Evolutionary conservation across 2,797 vertebrate genomes (phyloP).

Genomic region (Arrhamphus sclerolepis): DNA sequence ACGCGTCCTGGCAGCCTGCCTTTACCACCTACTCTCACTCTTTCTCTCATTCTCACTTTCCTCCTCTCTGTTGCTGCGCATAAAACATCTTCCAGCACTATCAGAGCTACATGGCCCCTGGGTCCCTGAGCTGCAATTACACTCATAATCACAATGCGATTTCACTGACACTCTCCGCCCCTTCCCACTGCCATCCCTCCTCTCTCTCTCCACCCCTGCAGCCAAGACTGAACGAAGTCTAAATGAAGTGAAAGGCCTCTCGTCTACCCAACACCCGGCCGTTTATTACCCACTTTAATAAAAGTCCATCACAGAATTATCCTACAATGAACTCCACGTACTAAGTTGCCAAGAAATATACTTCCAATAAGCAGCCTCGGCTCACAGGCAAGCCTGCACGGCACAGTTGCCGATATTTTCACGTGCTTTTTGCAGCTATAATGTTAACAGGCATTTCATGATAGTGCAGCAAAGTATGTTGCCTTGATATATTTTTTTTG

Average conservation of each 20-base stretch:
- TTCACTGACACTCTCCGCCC: constrained; percentile 84
- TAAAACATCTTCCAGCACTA: constrained; percentile 89
- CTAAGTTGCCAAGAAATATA: constrained; percentile 63
- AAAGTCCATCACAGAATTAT: constrained; percentile 77
- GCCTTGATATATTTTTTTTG: constrained; percentile 35
- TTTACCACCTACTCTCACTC: constrained; percentile 57
- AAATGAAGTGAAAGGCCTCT: constrained; percentile 92
- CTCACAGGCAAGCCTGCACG: constrained; percentile 22
- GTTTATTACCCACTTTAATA: constrained; percentile 87
- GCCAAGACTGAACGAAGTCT: constrained; percentile 86
- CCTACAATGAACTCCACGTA: constrained; percentile 64
- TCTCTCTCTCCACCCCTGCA: constrained; percentile 69
- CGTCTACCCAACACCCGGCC: constrained; percentile 80
- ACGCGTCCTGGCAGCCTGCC: constrained; percentile 60
- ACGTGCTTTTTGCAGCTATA: constrained; percentile 24
- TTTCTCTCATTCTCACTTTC: constrained; percentile 53
- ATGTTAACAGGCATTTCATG: constrained; percentile 56
- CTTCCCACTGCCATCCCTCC: constrained; percentile 73
- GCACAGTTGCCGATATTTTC: constrained; percentile 34
- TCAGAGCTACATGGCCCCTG: constrained; percentile 89
- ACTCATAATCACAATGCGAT: constrained; percentile 92
- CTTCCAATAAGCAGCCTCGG: constrained; percentile 48
- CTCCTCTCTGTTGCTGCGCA: constrained; percentile 69
- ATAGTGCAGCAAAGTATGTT: constrained; percentile 41
- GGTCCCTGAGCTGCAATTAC: constrained; percentile 93